Percentiles rank a stretch among this genome's conserved stretches.
Conservation (phyloP, 1,140 invertebrate genomes). For the Chymomyza costata region DNA sequence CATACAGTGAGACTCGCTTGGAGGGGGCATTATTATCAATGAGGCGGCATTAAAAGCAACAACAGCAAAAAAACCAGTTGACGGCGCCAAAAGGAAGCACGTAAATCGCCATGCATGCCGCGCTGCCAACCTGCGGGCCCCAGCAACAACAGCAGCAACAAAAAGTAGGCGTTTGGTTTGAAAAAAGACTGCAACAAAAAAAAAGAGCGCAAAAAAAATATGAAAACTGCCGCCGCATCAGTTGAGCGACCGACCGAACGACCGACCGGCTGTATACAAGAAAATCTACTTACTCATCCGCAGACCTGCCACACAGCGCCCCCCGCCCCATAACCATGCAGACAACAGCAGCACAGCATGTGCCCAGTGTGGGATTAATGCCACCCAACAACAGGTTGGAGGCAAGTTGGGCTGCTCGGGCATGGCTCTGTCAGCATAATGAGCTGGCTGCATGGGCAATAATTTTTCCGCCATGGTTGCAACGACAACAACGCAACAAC, state of each 20-base stretch:
- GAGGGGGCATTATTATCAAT: constrained; percentile 67
- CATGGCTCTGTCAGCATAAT: not conserved
- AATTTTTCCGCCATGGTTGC: constrained; percentile 29
- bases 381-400: constrained; percentile 34
- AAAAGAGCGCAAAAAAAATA: constrained; percentile 3
- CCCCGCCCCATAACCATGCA: constrained; percentile 7
- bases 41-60: constrained; percentile 38
- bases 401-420: constrained; percentile 2
- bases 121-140: not conserved
- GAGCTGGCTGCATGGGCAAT: constrained; percentile 26
- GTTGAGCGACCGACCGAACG: constrained; percentile 11
- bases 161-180: constrained; percentile 34
- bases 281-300: constrained; percentile 71
- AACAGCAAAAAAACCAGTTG: not conserved
- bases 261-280: constrained; percentile 47
- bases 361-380: too few relatives aligned
- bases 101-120: not conserved
- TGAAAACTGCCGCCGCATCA: not conserved
- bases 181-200: constrained; percentile 1
- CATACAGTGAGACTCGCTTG: constrained; percentile 28
- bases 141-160: not conserved
- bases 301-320: too few relatives aligned
- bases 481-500: constrained; percentile 35
- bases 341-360: constrained; percentile 21
- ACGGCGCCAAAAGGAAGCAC: too few relatives aligned